Evolutionary conservation across 2,113 vertebrate species (phyloP).

Genomic region (Psilopsiagon aurifrons): DNA sequence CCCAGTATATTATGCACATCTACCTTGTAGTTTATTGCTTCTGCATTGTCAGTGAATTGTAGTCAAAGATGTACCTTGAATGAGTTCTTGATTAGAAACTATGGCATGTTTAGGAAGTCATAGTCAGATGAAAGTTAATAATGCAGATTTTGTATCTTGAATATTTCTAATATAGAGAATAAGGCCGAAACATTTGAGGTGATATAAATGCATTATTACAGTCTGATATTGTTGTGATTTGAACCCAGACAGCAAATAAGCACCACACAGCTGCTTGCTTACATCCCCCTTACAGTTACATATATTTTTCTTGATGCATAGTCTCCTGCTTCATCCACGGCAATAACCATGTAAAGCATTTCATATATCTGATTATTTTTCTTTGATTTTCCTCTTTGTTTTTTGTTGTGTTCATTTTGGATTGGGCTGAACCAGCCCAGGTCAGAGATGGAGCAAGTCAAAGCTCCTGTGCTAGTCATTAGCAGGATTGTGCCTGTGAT

Average conservation of each 20-base stretch:
- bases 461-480: conserved; percentile 80
- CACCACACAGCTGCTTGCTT: neutral
- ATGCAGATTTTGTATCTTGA: neutral
- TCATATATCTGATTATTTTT: neutral
- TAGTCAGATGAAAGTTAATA: neutral
- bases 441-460: conserved; percentile 79
- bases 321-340: neutral
- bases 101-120: neutral
- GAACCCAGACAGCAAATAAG: neutral
- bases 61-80: neutral
- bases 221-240: neutral
- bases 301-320: neutral
- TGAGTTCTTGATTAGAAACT: neutral
- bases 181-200: neutral
- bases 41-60: neutral
- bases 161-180: neutral
- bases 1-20: neutral
- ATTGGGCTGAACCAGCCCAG: conserved; percentile 74
- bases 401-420: neutral
- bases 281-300: neutral
- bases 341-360: neutral
- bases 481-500: conserved; percentile 78
- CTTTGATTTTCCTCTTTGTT: neutral
- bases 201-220: neutral
- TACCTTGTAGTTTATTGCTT: neutral